These are phyloP conservation scores for Suncus etruscus DNA, from an alignment of 2,113 vertebrate genomes.

Conservation along the genomic window DNA sequence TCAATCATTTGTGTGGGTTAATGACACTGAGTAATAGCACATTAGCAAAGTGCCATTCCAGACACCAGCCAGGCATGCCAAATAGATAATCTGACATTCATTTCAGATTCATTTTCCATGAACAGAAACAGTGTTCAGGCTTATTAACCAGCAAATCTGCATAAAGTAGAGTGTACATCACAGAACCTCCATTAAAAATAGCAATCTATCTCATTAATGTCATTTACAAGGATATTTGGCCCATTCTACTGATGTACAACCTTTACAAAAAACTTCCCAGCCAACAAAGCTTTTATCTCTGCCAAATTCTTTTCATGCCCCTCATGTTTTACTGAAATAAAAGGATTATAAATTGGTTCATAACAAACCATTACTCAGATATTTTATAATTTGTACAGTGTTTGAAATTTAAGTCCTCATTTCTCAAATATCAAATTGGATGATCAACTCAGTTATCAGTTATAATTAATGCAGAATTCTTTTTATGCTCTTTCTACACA, in stretches of 20 bases:
- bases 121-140: conserved; percentile 88
- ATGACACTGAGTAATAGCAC: conserved; percentile 92
- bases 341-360: conserved; percentile 70
- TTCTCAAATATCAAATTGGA: neutral
- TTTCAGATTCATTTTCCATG: conserved; percentile 89
- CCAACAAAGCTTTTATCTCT: conserved; percentile 78
- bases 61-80: conserved; percentile 89
- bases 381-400: conserved; percentile 35
- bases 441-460: neutral
- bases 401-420: conserved; percentile 41
- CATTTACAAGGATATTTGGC: conserved; percentile 86
- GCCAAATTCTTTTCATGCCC: conserved; percentile 80
- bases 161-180: conserved; percentile 81
- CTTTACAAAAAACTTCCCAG: conserved; percentile 65
- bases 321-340: conserved; percentile 42
- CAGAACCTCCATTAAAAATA: conserved; percentile 85
- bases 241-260: conserved; percentile 83
- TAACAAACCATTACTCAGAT: conserved; percentile 52
- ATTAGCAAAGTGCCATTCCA: conserved; percentile 90
- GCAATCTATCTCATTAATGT: conserved; percentile 89
- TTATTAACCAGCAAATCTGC: conserved; percentile 91
- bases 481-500: conserved; percentile 3
- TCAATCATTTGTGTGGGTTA: conserved; percentile 89
- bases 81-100: conserved; percentile 89
- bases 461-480: neutral